Percentiles rank a stretch among this genome's conserved stretches.
phyloP scores from a whole-genome alignment of 2,888 invertebrate species.

The Clusia tigrina region DNA sequence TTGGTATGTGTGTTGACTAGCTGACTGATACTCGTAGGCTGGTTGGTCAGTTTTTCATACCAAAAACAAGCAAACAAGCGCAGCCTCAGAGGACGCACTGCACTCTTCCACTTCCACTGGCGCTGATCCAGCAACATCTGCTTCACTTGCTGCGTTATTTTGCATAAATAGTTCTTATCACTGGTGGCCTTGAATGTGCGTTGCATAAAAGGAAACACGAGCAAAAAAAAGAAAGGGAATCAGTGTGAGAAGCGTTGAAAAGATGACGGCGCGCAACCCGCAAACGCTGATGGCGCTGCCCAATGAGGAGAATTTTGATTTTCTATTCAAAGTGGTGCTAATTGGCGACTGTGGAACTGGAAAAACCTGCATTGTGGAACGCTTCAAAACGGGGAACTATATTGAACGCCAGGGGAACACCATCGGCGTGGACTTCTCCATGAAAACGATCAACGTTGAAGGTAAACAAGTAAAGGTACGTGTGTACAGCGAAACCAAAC shows the following conservation, averaged over 20 bases:
- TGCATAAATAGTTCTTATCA: too few relatives aligned
- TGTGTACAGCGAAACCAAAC: constrained; percentile 13
- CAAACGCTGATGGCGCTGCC: constrained; percentile 78
- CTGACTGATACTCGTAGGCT: too few relatives aligned
- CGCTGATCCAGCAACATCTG: too few relatives aligned
- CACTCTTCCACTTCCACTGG: too few relatives aligned
- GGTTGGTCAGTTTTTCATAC: too few relatives aligned
- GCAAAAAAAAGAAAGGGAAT: not conserved
- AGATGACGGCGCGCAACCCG: constrained; percentile 78
- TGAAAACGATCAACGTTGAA: constrained; percentile 95
- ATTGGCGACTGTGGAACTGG: constrained; percentile 92
- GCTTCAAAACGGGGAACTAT: constrained; percentile 94
- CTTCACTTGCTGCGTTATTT: too few relatives aligned
- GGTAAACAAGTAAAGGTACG: constrained; percentile 93
- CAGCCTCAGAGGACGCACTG: too few relatives aligned
- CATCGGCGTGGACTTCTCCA: constrained; percentile 97
- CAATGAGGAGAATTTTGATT: constrained; percentile 86
- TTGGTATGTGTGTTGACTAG: too few relatives aligned
- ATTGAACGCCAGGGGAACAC: constrained; percentile 95
- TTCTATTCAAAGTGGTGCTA: constrained; percentile 90
- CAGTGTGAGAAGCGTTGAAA: not conserved
- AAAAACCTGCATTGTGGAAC: constrained; percentile 94
- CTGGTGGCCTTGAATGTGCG: too few relatives aligned
- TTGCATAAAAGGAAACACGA: too few relatives aligned
- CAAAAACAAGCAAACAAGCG: too few relatives aligned